Evolutionary conservation across 2,888 invertebrate genomes (phyloP).

Genomic region (Caenorhabditis wallacei): DNA sequence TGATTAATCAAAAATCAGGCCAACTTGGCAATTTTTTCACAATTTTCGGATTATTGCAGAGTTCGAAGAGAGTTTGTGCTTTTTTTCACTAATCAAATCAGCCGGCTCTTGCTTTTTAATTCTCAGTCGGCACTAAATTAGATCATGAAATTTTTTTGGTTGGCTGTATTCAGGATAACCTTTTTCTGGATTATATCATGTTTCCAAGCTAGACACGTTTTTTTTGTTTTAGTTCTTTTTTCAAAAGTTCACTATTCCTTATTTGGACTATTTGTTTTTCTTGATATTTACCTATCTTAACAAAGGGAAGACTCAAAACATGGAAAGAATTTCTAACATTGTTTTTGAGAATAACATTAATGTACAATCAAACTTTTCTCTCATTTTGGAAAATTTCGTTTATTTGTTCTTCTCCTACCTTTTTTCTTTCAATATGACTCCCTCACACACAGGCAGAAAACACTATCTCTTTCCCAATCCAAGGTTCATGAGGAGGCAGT

Average conservation of each 20-base stretch:
- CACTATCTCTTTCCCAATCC: conserved; percentile 30
- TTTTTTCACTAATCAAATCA: conserved; percentile 42
- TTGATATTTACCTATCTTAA: no score
- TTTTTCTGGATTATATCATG: conserved; percentile 34
- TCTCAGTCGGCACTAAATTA: conserved; percentile 27
- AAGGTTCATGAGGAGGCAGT: conserved; percentile 37
- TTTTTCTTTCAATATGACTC: conserved; percentile 15
- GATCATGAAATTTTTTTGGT: conserved; percentile 19
- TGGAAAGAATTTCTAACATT: no score
- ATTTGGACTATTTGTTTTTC: background rate
- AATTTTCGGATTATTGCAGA: conserved; percentile 31
- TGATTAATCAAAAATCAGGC: conserved; percentile 21
- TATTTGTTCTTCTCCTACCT: background rate
- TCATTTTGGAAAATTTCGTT: background rate
- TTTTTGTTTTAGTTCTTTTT: background rate
- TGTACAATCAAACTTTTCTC: no score
- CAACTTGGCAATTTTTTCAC: conserved; percentile 18
- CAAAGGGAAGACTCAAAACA: no score
- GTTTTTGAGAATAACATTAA: no score
- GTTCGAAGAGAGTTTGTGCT: conserved; percentile 41
- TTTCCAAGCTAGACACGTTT: conserved; percentile 1
- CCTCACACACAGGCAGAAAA: background rate
- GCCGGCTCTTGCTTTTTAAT: conserved; percentile 44
- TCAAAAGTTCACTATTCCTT: background rate
- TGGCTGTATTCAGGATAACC: conserved; percentile 24